These are phyloP conservation scores for Emys orbicularis DNA, from an alignment of 2,797 vertebrate genomes.

Conservation along the genomic window DNA sequence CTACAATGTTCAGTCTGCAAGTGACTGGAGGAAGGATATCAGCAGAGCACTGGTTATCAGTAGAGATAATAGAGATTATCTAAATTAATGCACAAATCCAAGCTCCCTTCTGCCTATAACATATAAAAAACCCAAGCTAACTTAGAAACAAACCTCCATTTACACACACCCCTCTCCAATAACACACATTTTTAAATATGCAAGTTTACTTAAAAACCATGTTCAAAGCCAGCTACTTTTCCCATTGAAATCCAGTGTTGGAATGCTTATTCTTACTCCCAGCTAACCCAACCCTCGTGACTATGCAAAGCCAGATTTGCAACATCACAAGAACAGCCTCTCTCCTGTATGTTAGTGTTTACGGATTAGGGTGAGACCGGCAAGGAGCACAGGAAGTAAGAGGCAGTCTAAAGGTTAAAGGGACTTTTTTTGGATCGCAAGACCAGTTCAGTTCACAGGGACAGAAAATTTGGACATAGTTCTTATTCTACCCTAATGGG, in stretches of 20 bases:
- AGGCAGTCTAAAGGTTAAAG: not conserved
- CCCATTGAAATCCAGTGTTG: not conserved
- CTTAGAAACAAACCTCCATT: slow-evolving; percentile 6
- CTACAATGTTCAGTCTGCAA: slow-evolving; percentile 9
- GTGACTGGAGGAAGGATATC: slow-evolving; percentile 6
- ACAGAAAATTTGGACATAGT: not conserved
- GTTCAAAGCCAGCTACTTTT: not conserved
- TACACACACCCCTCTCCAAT: not conserved
- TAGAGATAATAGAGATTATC: slow-evolving; percentile 40
- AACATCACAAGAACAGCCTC: not conserved
- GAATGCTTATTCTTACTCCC: not conserved
- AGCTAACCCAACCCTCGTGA: not conserved
- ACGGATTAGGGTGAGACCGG: fast-evolving
- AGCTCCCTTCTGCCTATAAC: not conserved
- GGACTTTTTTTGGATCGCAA: not conserved
- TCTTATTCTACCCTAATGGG: not conserved
- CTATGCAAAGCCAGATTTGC: not conserved
- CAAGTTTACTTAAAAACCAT: not conserved
- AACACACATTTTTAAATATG: not conserved
- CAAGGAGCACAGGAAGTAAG: not conserved
- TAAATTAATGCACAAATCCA: slow-evolving; percentile 61
- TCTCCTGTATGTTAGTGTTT: not conserved
- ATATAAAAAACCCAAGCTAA: not conserved
- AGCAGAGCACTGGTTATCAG: slow-evolving; percentile 29
- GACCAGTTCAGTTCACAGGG: not conserved